Base-by-base conservation (phyloP, 2,888 invertebrate genomes). In the Watsonalla binaria region DNA sequence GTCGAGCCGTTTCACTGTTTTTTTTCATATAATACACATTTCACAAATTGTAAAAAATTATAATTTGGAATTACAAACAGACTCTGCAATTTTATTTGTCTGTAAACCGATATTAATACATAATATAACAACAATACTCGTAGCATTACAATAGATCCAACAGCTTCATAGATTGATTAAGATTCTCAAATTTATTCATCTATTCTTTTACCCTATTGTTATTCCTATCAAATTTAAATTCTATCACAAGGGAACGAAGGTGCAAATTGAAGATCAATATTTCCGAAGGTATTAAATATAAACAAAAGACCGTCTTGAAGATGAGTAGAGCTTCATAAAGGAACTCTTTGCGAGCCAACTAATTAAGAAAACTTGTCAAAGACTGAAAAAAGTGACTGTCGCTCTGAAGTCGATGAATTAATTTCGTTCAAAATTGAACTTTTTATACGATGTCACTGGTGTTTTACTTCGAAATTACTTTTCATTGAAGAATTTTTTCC, bases 321-420 rank as follows among this genome's bases (percentile, higher is more conserved):
- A 35, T 6, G 49, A 39, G 49, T 49, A 64, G 62, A 53, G 56
- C 24, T 13, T 55, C 55, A 59, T 54, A 58, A 61, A 59, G 59
- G 53, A 74, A 69, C 67, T 68, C 72, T 73, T 70, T 73, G 67
- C 65, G 62, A 60, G 61, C 53, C 58, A 63, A 72, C 71, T 72
- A 74, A 74, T 74, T 72, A 67, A 72, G 63, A 70, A 65, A 74
- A 69, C 68, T 72, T 70, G 72, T 68, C 70, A 68, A 76, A 72
- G 68, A 65, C 62, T 56, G 52, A 70, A 66, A 68, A 60, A 66
- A 56, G 52, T 46, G 61, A 61, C 66, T 61, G 54, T 69, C 75
- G 24, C 24, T 24, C 2, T 24, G 66, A 76, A 75, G 71, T 74
- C 74, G 60, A 80, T 79, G 78, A 83, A 83, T 84, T 82, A 84